Percentiles rank a stretch among this genome's conserved stretches.
Conservation (phyloP, 2,888 invertebrate genomes). For the Diaphora mendica region DNA sequence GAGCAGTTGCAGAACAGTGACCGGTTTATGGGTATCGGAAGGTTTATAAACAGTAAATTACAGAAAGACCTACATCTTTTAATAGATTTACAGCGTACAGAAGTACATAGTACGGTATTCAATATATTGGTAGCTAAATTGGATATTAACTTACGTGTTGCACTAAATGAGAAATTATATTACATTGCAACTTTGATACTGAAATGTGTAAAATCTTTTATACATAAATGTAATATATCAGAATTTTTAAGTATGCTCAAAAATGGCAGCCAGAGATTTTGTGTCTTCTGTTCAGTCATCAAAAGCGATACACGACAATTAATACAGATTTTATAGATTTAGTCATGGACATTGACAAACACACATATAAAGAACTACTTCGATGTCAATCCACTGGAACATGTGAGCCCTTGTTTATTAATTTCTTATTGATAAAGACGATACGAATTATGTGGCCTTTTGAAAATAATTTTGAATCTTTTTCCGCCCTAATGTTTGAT, state of each 20-base stretch:
- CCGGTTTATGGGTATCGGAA: slow-evolving; percentile 14
- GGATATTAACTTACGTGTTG: slow-evolving; percentile 22
- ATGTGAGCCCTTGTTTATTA: neutral
- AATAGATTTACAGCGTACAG: neutral
- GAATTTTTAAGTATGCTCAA: neutral
- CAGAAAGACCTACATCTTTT: neutral
- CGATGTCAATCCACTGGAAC: neutral
- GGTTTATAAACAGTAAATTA: slow-evolving; percentile 27
- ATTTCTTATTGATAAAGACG: neutral
- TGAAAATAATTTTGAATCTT: neutral
- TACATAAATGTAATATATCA: neutral
- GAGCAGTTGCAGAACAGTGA: slow-evolving; percentile 14
- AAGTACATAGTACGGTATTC: neutral
- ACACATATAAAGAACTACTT: neutral
- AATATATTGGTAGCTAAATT: neutral
- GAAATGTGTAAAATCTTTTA: neutral
- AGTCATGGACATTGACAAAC: neutral
- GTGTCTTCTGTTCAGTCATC: neutral
- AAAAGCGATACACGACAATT: neutral
- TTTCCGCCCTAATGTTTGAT: neutral
- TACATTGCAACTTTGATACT: neutral
- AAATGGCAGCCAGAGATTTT: neutral
- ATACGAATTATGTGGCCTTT: neutral
- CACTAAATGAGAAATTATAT: neutral
- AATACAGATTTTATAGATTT: neutral